Base-by-base conservation (phyloP, 2,888 invertebrate genomes). In the Petrophora chlorosata region DNA sequence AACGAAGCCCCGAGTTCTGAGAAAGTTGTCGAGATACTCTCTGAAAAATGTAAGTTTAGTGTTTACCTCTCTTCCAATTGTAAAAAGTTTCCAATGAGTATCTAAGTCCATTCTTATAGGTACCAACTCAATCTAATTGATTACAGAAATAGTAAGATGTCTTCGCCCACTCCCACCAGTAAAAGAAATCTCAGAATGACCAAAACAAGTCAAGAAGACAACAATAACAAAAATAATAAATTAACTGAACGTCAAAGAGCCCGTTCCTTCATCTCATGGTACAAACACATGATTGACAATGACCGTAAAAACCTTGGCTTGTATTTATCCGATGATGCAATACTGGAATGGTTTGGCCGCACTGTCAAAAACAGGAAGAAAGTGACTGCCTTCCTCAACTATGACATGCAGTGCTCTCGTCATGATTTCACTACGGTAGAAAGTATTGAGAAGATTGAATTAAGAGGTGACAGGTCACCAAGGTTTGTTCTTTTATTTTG, bases 271-370 rank as follows among this genome's bases (percentile, higher is more conserved):
- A 81, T 84, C 5, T 63, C 79, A 26, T 89, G 88, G 84, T 92
- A 85, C 56, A 89, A 86, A 57, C 77, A 74, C 13, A 82, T 91
- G 79, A 79, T 89, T 43, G 92, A 92, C 52, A 76, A 89, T 69
- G 85, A 92, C 29, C 74, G 90, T 8, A 78, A 85, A 29, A 91
- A 87, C 50, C 59, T 92, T 1, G 76, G 85, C 4, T 63, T 90
- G 16, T 90, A 91, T 59, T 62, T 92, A 14, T 83, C 91, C 10
- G 90, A 92, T 52, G 84, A 92, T 66, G 85, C 92, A 1, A 73
- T 85, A 0, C 74, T 94, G 1, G 92, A 94, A 70, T 94, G 93
- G 93, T 94, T 94, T 70, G 94, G 94, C 0, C 83, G 91, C 40
- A 92, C 92, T 7, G 83, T 94, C 4, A 92, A 85, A 67, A 92